phyloP scores from a whole-genome alignment of 2,113 vertebrate genomes.

The Corydoras maculifer region DNA sequence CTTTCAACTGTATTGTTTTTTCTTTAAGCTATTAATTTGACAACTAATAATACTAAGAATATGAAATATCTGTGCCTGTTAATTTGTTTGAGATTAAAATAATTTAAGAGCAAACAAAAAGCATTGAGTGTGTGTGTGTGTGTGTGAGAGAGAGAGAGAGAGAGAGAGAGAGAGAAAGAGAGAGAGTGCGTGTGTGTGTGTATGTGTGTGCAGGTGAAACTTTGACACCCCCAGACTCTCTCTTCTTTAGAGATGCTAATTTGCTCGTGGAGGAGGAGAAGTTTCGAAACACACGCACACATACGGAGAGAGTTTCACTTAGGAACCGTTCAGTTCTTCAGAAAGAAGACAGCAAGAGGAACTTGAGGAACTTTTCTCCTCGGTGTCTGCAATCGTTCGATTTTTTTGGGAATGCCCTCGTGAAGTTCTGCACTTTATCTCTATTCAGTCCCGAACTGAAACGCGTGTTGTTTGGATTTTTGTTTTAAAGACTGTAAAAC shows the following conservation, averaged over 20 bases:
- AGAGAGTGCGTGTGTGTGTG: neutral
- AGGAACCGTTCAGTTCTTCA: neutral
- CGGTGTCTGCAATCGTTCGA: neutral
- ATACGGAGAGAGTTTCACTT: neutral
- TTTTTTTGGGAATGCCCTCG: neutral
- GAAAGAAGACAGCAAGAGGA: neutral
- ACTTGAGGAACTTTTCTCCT: neutral
- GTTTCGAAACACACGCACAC: conserved; percentile 11
- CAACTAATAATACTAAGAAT: neutral
- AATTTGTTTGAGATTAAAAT: neutral
- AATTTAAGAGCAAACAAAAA: neutral
- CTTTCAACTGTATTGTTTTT: no score
- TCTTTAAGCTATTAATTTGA: no score
- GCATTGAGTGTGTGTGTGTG: neutral
- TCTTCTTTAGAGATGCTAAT: conserved; percentile 47
- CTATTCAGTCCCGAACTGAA: no score
- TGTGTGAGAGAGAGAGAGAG: neutral
- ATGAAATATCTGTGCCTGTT: neutral
- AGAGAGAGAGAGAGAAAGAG: neutral
- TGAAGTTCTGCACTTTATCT: no score
- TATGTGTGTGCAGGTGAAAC: conserved; percentile 35
- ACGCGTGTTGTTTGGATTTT: no score
- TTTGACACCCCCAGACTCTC: conserved; percentile 20
- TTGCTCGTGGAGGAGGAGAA: conserved; percentile 20
- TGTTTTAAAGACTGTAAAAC: no score